Conservation (phyloP, 1,140 invertebrate species). For the Orius insidiosus region DNA sequence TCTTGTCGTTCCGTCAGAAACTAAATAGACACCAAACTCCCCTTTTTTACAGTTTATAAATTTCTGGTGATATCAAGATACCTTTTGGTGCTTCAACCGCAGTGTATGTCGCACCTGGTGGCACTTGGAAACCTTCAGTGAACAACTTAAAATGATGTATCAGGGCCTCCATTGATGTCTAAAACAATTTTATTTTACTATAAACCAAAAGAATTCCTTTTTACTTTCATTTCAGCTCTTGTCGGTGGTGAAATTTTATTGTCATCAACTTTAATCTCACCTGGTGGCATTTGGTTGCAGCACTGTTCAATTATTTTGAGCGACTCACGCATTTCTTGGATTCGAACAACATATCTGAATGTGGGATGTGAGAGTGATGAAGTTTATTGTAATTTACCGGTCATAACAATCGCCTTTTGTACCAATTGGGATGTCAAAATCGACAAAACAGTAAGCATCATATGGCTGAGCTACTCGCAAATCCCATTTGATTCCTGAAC, state of each 20-base stretch:
- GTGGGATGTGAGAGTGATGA: not conserved
- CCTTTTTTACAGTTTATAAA: slow-evolving; percentile 24
- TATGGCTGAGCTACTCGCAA: slow-evolving; percentile 87
- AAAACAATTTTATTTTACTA: not conserved
- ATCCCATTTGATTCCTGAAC: slow-evolving; percentile 97
- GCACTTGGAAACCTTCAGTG: slow-evolving; percentile 14
- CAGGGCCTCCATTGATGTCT: slow-evolving; percentile 81
- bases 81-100: slow-evolving; percentile 13
- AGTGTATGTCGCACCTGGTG: slow-evolving; percentile 5
- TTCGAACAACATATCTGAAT: slow-evolving; percentile 57
- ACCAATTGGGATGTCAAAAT: slow-evolving; percentile 94
- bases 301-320: slow-evolving; percentile 88
- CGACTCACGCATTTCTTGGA: slow-evolving; percentile 95
- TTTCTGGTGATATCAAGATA: too few species aligned
- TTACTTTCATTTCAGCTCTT: slow-evolving; percentile 80
- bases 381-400: slow-evolving; percentile 35
- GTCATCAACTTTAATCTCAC: slow-evolving; percentile 87
- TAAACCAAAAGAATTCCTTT: not conserved
- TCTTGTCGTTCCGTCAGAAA: slow-evolving; percentile 61
- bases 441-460: slow-evolving; percentile 81
- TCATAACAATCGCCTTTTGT: slow-evolving; percentile 91
- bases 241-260: slow-evolving; percentile 78
- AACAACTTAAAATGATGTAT: slow-evolving; percentile 98
- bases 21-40: slow-evolving; percentile 73
- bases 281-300: slow-evolving; percentile 91